A percentile compares a stretch with the other conserved stretches of the same genome.
Evolutionary conservation across 2,113 vertebrate species (phyloP).

Genomic region (Carlito syrichta): DNA sequence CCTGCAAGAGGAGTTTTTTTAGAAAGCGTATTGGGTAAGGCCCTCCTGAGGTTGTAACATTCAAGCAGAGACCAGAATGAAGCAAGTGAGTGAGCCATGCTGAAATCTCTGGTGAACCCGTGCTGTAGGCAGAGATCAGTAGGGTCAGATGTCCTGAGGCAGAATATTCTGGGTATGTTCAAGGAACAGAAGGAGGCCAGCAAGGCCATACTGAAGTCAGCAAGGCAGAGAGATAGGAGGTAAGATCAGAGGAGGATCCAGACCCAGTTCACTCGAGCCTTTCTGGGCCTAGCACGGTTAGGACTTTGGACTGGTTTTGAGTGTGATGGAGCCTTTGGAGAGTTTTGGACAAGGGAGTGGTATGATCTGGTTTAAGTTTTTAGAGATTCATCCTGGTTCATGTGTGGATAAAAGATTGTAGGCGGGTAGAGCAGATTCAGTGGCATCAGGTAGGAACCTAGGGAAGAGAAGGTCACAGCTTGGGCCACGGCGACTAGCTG

Average conservation of each 20-base stretch:
- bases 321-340: neutral
- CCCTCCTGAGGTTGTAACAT: neutral
- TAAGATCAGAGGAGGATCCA: neutral
- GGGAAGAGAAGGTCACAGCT: neutral
- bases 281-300: neutral
- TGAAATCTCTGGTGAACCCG: neutral
- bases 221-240: neutral
- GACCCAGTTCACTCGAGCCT: neutral
- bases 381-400: neutral
- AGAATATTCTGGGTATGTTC: neutral
- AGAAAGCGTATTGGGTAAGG: neutral
- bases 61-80: neutral
- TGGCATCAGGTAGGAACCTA: neutral
- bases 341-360: neutral
- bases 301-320: neutral
- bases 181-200: neutral
- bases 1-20: neutral
- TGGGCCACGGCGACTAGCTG: neutral
- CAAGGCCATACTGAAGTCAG: neutral
- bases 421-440: neutral
- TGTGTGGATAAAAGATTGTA: neutral
- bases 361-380: neutral
- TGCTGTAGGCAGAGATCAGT: neutral
- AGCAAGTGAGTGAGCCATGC: neutral
- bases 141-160: neutral